Base-by-base conservation (phyloP, 2,888 invertebrate genomes). In the Tridacna gigas region DNA sequence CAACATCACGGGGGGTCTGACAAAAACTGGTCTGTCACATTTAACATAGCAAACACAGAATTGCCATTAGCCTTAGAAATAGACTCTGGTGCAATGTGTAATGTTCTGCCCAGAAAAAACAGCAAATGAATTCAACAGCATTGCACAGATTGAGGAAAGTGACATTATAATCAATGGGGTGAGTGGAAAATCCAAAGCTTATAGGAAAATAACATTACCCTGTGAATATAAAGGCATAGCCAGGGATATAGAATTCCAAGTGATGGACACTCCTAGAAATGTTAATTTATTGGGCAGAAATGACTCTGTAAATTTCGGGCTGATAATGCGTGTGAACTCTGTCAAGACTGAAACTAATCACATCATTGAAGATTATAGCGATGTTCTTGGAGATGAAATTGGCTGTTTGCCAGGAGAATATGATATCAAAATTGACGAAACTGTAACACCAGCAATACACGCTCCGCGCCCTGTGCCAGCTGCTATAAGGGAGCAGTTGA, bases 71-170 rank as follows among this genome's bases (percentile, higher is more conserved):
- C 5, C 51, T 13, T 75, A 13, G 67, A 74, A 65, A 83, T 80
- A 63, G 79, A 82, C 65, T 79, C 75, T 60, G 83, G 83, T 20
- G 79, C 83, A 2, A 79, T 69, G 74, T 83, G 83, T 66, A 83
- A 79, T 51, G 77, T 83, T 15, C 15, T 83, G n/a, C 67, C 80
- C 13, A 77, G 63, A n/a, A 48, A n/a, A 4, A n/a, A 48, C 48
- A 22, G 83, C 83, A 2, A 45, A 80, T 20, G 56, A 67, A 69
- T 83, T 74, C 63, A 26, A 61, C 61, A 61, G 18, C 20, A 63
- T 79, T n/a, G 74, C 80, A 28, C 37, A 47, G 0, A 79, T 77
- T 48, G 13, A 22, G 20, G 13, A 67, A 9, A 69, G 71, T 60
- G 61, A 80, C 25, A 28, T 69, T 11, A 80, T 75, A 3, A 80